Evolutionary conservation across 2,888 invertebrate genomes (phyloP), one percentile per base, ranked within the genome.

Genomic region (Pocota personata): DNA sequence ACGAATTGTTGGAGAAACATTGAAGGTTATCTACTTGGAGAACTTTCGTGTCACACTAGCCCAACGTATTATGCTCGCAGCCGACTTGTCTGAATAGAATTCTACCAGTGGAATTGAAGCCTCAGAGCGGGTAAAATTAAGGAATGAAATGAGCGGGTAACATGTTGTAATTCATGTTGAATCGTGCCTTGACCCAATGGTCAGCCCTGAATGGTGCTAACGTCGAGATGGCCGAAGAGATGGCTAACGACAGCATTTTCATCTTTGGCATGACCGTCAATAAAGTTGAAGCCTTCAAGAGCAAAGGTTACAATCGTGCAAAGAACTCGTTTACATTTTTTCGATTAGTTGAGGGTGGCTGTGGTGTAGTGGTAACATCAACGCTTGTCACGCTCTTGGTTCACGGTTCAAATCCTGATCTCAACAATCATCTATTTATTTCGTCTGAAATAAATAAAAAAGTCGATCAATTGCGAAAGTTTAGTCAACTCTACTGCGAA

Each of bases 141-240:
- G n/a, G n/a, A n/a, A n/a, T n/a, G n/a, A n/a, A n/a, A n/a, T n/a
- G 99, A 88, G 99, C 99, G n/a, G 98, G 98, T 87, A 99, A 99
- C 94, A 99, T n/a, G n/a, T n/a, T 99, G 99, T 99, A 99, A 93
- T 99, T 99, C 94, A 97, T 97, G 97, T 93, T 99, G 92, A 99
- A 99, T 92, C 99, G 99, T 21, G 97, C 98, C 0, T 94, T 99
- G 46, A 99, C n/a, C 99, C n/a, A 97, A 99, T 90, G 99, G 99
- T 82, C n/a, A n/a, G 99, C 99, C 4, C 94, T 99, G 93, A 99
- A 99, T 92, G 99, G 99, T 62, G 99, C 99, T 84, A 99, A 99
- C 92, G 99, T 99, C 1, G 99, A 99, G 93, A 98, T 98, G 98
- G 97, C 97, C 8, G 99, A 99, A 92, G 99, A 99, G 92, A 99